Evolutionary conservation across 2,113 vertebrate genomes (phyloP), one percentile per base, ranked within the genome.

Genomic region (Thryonomys swinderianus): DNA sequence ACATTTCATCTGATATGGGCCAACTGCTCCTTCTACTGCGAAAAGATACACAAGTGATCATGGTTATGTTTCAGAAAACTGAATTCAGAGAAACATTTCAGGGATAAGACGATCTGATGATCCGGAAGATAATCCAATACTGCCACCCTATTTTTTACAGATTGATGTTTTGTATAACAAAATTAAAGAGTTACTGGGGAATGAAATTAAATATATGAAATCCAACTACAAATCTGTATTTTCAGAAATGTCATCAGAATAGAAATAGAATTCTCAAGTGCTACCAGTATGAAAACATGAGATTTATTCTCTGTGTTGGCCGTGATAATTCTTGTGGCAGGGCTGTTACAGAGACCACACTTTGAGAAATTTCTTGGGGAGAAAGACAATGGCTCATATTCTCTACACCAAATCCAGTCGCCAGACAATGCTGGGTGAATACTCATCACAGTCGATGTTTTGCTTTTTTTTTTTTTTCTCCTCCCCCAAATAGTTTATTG

Each of bases 321-420:
- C 9, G 8, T 3, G n/a, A 69, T 34, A 37, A 73, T 25, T 51
- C 2, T n/a, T 37, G 6, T 2, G 23, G 42, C 12, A 53, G 8
- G 13, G 21, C 9, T 55, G 13, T 2, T 23, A 1, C 27, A 2
- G 18, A 20, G 25, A 11, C 3, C 25, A 53, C 6, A 40, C 2
- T 48, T 69, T 34, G 25, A 23, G 64, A 81, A 85, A 11, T 10
- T 80, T 20, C 12, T 37, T 2, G 55, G 32, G 42, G 59, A 27
- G 18, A 57, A 88, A 94, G 20, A 2, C 25, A 32, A n/a, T 34
- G 37, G 0, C 21, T 81, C 20, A 21, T 16, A 40, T 18, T 62
- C 40, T 42, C 11, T 8, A 79, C 0, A 13, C 1, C 8, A 85
- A 85, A 45, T 37, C 7, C 7, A 18, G 21, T 32, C 7, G 61